These are phyloP conservation scores for Nyctibius grandis DNA, from an alignment of 2,797 vertebrate genomes.

Conservation along the genomic window DNA sequence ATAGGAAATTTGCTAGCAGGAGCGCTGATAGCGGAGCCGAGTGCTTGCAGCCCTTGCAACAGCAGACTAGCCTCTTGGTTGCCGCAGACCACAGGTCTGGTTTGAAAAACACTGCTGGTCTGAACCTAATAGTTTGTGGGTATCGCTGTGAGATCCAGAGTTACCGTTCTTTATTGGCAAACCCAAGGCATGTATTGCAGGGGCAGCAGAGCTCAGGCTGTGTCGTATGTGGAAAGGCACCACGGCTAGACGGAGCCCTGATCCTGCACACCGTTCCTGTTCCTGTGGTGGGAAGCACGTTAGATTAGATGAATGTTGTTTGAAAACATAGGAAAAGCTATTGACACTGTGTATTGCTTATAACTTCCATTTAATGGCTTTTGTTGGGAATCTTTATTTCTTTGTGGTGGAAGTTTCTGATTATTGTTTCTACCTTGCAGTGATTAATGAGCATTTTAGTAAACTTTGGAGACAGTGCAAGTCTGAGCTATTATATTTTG, in stretches of 20 bases:
- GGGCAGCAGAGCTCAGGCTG: background rate
- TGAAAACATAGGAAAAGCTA: background rate
- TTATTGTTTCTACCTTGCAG: background rate
- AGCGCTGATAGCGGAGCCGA: rapidly evolving
- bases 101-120: background rate
- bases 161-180: background rate
- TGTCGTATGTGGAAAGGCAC: background rate
- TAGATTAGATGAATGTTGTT: background rate
- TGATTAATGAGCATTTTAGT: background rate
- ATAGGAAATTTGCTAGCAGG: background rate
- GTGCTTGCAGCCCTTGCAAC: background rate
- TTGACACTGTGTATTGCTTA: rapidly evolving
- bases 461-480: background rate
- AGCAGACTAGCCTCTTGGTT: background rate
- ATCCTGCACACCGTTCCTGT: background rate
- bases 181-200: rapidly evolving
- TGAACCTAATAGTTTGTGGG: background rate
- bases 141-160: background rate
- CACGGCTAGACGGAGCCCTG: rapidly evolving
- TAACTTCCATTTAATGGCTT: background rate
- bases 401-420: background rate
- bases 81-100: background rate
- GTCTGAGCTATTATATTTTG: background rate
- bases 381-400: background rate
- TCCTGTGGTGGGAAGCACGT: rapidly evolving